Conservation (phyloP, 2,888 invertebrate genomes). For the Agelastica alni region DNA sequence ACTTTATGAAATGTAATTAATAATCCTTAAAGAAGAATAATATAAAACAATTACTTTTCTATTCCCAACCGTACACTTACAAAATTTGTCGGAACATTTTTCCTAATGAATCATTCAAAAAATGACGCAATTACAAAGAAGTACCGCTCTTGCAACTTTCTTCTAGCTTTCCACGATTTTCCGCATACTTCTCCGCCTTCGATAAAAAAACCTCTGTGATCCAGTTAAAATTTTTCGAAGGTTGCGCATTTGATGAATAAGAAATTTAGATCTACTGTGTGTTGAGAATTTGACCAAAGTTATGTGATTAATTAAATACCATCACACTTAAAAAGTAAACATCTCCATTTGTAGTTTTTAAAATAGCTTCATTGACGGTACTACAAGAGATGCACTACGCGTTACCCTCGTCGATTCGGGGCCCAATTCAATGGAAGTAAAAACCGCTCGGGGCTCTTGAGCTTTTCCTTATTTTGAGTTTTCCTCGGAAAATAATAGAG, state of each 20-base stretch:
- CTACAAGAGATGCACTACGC: no score
- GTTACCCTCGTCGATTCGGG: background rate
- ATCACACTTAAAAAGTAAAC: no score
- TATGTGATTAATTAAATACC: no score
- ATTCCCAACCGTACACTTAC: slow-evolving; percentile 1
- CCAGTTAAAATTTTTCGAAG: no score
- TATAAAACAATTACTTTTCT: background rate
- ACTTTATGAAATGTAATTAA: no score
- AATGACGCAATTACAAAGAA: background rate
- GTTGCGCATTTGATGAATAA: no score
- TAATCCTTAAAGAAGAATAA: no score
- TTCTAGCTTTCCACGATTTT: background rate
- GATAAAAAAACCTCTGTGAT: no score
- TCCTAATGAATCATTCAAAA: slow-evolving; percentile 6
- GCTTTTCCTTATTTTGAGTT: slow-evolving; percentile 37
- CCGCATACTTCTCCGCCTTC: background rate
- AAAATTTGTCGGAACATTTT: slow-evolving; percentile 1
- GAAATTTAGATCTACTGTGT: no score
- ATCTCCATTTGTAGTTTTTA: no score
- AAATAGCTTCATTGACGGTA: no score
- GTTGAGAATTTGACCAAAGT: no score
- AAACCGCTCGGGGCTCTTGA: slow-evolving; percentile 3
- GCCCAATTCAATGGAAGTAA: background rate
- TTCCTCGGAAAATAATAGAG: slow-evolving; percentile 35
- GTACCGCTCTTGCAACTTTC: background rate